A percentile compares a stretch with the other conserved stretches of the same genome.
These are phyloP conservation scores for Apotomis capreana DNA, from an alignment of 2,888 invertebrate genomes.

Conservation along the genomic window DNA sequence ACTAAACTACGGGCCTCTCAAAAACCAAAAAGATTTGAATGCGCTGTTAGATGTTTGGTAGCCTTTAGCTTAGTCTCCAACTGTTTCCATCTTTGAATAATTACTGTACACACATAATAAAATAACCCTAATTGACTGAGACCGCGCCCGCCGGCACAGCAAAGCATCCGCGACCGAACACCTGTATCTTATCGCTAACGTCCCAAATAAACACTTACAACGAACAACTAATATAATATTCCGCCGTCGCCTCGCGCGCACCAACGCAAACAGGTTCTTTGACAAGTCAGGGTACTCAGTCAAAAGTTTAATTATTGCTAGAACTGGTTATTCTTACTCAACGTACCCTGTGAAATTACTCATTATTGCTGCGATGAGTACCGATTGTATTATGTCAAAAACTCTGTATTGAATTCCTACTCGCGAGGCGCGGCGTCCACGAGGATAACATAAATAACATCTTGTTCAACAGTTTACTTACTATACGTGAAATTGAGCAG, in stretches of 20 bases:
- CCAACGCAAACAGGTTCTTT: background rate
- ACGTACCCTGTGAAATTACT: background rate
- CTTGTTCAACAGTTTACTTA: constrained; percentile 39
- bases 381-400: too few relatives aligned
- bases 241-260: background rate
- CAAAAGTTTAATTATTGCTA: background rate
- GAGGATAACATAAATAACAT: constrained; percentile 37
- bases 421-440: constrained; percentile 8
- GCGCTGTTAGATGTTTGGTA: background rate
- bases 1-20: background rate
- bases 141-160: constrained; percentile 19
- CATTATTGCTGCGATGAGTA: background rate
- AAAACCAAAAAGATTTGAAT: background rate
- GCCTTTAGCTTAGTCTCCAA: background rate
- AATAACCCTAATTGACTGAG: background rate
- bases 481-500: constrained; percentile 51
- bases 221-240: constrained; percentile 38
- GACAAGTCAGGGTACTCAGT: too few relatives aligned
- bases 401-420: background rate
- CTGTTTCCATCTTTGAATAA: background rate
- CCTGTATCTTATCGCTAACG: constrained; percentile 36
- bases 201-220: constrained; percentile 40
- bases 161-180: constrained; percentile 31
- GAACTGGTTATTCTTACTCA: too few relatives aligned
- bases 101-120: background rate